These are phyloP conservation scores for Meganola albula DNA, from an alignment of 2,888 invertebrate species.

Conservation along the genomic window DNA sequence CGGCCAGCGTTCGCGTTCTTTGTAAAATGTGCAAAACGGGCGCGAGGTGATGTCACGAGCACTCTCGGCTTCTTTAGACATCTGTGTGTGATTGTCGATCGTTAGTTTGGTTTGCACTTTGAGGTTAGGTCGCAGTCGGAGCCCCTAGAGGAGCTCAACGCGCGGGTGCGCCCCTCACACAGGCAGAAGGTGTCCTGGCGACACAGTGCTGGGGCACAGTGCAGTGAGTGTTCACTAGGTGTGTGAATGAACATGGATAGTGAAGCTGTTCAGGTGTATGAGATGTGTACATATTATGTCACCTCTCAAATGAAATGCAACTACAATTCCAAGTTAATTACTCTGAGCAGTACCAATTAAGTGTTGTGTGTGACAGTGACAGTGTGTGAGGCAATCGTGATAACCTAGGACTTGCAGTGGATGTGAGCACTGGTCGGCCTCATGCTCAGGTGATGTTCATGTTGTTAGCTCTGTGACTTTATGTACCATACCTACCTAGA, in stretches of 20 bases:
- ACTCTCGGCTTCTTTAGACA: conserved; percentile 54
- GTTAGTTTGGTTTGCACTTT: conserved; percentile 59
- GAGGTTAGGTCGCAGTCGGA: conserved; percentile 68
- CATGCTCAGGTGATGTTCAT: conserved; percentile 39
- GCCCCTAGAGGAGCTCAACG: conserved; percentile 34
- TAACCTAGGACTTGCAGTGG: conserved; percentile 4
- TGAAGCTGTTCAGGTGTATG: conserved; percentile 32
- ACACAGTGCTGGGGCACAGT: conserved; percentile 20
- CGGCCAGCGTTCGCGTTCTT: conserved; percentile 52
- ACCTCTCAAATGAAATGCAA: conserved; percentile 28
- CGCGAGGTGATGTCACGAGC: conserved; percentile 54
- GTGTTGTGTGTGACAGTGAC: conserved; percentile 36
- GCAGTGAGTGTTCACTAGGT: conserved; percentile 38
- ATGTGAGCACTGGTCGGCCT: conserved; percentile 30
- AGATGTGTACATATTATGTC: conserved; percentile 25
- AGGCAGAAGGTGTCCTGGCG: conserved; percentile 14
- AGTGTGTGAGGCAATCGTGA: conserved; percentile 14
- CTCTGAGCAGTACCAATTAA: conserved; percentile 30
- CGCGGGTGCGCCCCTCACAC: conserved; percentile 18
- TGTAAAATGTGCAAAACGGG: conserved; percentile 48
- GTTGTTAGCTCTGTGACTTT: conserved; percentile 11
- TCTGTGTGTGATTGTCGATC: conserved; percentile 64
- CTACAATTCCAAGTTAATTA: conserved; percentile 29
- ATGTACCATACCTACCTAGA: conserved; percentile 24
- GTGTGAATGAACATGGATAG: conserved; percentile 33